Base-by-base conservation (phyloP, 1,140 invertebrate genomes). In the Calycopis cecrops region DNA sequence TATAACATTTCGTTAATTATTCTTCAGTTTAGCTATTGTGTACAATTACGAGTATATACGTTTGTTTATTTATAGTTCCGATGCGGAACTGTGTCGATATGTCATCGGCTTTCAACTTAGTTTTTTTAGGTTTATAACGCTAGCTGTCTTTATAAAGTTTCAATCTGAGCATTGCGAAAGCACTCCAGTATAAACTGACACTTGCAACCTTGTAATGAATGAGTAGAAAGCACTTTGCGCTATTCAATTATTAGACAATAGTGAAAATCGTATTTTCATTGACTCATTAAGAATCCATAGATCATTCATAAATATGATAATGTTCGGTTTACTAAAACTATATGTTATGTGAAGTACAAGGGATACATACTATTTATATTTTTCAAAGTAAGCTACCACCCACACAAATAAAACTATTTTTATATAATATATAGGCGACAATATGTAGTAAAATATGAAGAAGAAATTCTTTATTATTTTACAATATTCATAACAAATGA, bases 61-160 rank as follows among this genome's bases (percentile, higher is more conserved):
- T 72, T 76, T 78, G 65, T 82, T 76, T 85, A 87, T 82, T 79
- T 79, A 77, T 79, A 85, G 79, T 73, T 59, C 59, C 67, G 68
- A 79, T 74, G 71, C 79, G 77, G 74, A 79, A 78, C 78, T 58
- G 76, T 71, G 72, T 73, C 69, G 67, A 79, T 76, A 84, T 83
- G 81, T 85, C 83, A 85, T 81, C 70, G 74, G 65, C 68, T 65
- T 72, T 54, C 66, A 69, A 62, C 60, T 67, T 61, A 71, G 67
- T 75, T 80, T 79, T 77, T 86, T 83, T 81, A 65, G 71, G 62
- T 69, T 68, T 71, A 79, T 76, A 83, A 71, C 71, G 69, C 72
- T 67, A 65, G 65, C 65, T 62, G 59, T 70, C 65, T 74, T 69
- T 68, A 72, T 79, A 76, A 78, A 80, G 72, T 74, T 79, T 67